Conservation (phyloP, 2,113 vertebrate species). For the Peromyscus californicus region DNA sequence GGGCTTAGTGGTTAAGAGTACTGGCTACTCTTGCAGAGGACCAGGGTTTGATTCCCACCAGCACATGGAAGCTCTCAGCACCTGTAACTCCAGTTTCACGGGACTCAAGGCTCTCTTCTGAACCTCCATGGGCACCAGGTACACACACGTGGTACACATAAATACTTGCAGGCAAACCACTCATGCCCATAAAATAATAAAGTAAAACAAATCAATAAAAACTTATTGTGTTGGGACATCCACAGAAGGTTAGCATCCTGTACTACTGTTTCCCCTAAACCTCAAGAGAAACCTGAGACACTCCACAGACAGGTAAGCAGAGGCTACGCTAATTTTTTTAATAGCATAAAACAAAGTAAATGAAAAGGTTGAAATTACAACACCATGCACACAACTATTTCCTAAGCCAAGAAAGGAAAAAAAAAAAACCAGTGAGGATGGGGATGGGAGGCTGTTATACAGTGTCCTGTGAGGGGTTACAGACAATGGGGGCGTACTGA, state of each 20-base stretch:
- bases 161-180: background rate
- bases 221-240: background rate
- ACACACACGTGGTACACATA: background rate
- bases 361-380: background rate
- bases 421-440: rapidly evolving
- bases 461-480: background rate
- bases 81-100: background rate
- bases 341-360: background rate
- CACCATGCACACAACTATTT: background rate
- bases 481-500: background rate
- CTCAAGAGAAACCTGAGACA: background rate
- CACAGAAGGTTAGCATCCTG: background rate
- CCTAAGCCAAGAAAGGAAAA: background rate
- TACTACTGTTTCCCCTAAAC: background rate
- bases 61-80: background rate
- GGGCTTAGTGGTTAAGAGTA: background rate
- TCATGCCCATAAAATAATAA: background rate
- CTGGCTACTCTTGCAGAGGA: background rate
- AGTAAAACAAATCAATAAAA: background rate
- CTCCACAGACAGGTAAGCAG: background rate
- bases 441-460: background rate
- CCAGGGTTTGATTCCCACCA: background rate
- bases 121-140: background rate
- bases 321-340: background rate
- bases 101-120: background rate